Evolutionary conservation across 2,888 invertebrate genomes (phyloP), one percentile per base, ranked within the genome.

Genomic region (Nymphalis c-album): DNA sequence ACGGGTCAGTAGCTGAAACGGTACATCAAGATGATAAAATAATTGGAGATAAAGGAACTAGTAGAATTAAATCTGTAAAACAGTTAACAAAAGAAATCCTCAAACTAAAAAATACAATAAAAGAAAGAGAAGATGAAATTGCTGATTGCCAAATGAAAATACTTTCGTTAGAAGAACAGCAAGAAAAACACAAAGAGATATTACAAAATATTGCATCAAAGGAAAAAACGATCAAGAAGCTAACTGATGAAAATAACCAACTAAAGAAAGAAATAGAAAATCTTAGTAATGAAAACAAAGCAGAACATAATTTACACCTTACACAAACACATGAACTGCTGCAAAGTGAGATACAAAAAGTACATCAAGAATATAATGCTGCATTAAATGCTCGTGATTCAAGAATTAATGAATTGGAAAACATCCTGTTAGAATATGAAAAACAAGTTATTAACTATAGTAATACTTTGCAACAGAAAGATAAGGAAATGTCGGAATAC

Each of bases 91-190:
- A 93, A 79, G 93, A 93, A 79, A 92, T 93, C 73, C 80, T 93
- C 2, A 91, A 93, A 78, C 76, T 93, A 40, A 93, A 93, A 73
- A 91, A 90, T 77, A 86, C 81, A 1, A 88, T 93, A 20, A 93
- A 93, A 80, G 92, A 93, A 71, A 89, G 91, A 72, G 94, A 93
- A 81, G 86, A 81, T 55, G 92, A 92, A 73, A 93, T 92, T 72
- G 92, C 84, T 18, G 92, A 92, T 73, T 91, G 90, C 73, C 91
- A 92, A 77, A 92, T 92, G 91, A 91, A 92, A 77, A 91, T 92
- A 77, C 76, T 92, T n/a, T 89, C 92, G 13, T 76, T 92, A 57
- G 91, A 92, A 80, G 92, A 92, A 78, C 89, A 87, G 60, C 88
- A 91, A 74, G 88, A 92, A 71, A 92, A 92, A 77, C 88, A 91